Evolutionary conservation across 2,113 vertebrate genomes (phyloP).

Genomic region (Eolophus roseicapilla): DNA sequence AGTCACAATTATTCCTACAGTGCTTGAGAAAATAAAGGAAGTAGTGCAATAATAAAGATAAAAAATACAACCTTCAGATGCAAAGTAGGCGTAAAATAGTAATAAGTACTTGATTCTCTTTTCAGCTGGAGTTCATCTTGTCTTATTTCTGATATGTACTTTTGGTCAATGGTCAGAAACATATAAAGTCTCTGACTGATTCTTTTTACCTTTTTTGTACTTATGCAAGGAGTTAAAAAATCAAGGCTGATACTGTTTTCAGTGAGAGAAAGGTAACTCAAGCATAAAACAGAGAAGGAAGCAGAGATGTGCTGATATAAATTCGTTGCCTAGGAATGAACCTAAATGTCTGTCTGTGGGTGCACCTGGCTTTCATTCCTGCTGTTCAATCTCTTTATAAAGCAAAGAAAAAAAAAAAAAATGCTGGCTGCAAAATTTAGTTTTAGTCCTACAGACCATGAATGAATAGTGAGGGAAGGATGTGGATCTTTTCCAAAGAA

Average conservation of each 20-base stretch:
- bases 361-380: not conserved
- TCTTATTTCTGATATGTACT: not conserved
- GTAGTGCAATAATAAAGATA: not conserved
- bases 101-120: not conserved
- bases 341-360: fast-evolving
- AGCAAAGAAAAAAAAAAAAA: not conserved
- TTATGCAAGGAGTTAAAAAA: not conserved
- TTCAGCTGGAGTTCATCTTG: not conserved
- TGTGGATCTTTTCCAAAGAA: not conserved
- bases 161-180: not conserved
- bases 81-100: not conserved
- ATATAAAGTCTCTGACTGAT: not conserved
- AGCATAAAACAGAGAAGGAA: not conserved
- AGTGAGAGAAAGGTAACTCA: not conserved
- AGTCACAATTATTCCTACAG: not conserved
- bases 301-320: not conserved
- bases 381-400: not conserved
- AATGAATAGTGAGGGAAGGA: not conserved
- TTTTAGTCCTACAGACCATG: not conserved
- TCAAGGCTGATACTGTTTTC: not conserved
- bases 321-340: not conserved
- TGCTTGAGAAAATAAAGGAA: not conserved
- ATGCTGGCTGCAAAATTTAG: not conserved
- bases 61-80: not conserved
- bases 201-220: not conserved